Base-by-base conservation (phyloP, 2,888 invertebrate genomes). In the Copidosoma aretas region DNA sequence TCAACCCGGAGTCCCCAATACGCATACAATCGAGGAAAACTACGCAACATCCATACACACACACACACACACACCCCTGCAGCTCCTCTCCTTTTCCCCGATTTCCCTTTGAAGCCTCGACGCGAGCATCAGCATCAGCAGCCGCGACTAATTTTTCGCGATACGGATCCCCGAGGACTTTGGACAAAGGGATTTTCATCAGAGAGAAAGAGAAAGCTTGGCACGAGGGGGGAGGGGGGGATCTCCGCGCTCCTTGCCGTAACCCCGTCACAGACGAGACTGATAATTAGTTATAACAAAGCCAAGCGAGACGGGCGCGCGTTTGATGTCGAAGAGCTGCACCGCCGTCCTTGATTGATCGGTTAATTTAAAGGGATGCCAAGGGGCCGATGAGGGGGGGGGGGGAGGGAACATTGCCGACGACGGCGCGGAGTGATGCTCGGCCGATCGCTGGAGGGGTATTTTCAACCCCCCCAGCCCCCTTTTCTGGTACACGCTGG, bases 241-340 rank as follows among this genome's bases (percentile, higher is more conserved):
- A 46, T 46, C 15, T 17, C 43, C 12, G 14, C 43, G 17, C 12
- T 46, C 61, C 63, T 64, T 63, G 54, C 63, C 60, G n/a, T n/a
- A 32, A 32, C 32, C 32, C 32, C 8, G 64, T 64, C 39, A 52
- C 19, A 41, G 32, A 65, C 49, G 61, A 57, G 68, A 63, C 68
- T 63, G 77, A 79, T 81, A 80, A 82, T 81, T 81, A 81, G 81
- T 81, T 81, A 80, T 79, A 78, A 78, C 78, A 75, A 78, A 79
- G 79, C 77, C 76, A 77, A 60, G 70, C 32, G 32, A 32, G 32
- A 32, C 32, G 8, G 43, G 17, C 75, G 77, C 74, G 77, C 80
- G 80, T 82, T 81, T 80, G 80, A 82, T 79, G 79, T 79, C 75
- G 72, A 75, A 73, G 75, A 74, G 76, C 75, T 73, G 76, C 74